Evolutionary conservation across 2,888 invertebrate species (phyloP).

Genomic region (Caenorhabditis sp.): DNA sequence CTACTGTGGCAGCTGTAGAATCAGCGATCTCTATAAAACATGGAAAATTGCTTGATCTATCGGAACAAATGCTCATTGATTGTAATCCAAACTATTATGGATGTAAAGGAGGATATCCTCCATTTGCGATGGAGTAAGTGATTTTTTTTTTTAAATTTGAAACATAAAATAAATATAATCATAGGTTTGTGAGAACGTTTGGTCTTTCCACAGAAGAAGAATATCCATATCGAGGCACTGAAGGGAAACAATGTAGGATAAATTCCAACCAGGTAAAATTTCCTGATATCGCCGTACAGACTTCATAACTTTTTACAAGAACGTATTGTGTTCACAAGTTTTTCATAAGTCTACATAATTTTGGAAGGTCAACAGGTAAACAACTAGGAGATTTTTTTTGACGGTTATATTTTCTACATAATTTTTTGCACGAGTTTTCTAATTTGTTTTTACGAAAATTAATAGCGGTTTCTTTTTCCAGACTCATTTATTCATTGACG

Average conservation of each 20-base stretch:
- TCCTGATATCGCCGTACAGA: too few relatives aligned
- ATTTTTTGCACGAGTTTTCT: too few relatives aligned
- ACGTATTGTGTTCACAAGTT: too few relatives aligned
- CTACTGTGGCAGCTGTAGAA: neutral
- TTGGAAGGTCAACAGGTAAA: too few relatives aligned
- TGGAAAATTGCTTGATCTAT: neutral
- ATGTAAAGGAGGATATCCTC: neutral
- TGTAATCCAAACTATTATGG: neutral
- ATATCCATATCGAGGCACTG: neutral
- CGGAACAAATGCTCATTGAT: neutral
- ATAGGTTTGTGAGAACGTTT: neutral
- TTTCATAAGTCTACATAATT: too few relatives aligned
- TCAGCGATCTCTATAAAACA: neutral
- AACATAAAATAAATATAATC: neutral
- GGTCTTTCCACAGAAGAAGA: neutral
- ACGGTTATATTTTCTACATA: too few relatives aligned
- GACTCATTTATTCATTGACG: constrained; percentile 45
- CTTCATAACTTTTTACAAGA: too few relatives aligned
- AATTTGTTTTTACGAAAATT: too few relatives aligned
- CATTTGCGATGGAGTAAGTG: neutral
- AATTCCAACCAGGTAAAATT: neutral
- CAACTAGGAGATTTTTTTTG: too few relatives aligned
- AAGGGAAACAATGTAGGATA: neutral
- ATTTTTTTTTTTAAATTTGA: neutral
- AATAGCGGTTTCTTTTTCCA: too few relatives aligned